Conservation (phyloP, 2,888 invertebrate genomes). For the Lycocerus yunnanus region DNA sequence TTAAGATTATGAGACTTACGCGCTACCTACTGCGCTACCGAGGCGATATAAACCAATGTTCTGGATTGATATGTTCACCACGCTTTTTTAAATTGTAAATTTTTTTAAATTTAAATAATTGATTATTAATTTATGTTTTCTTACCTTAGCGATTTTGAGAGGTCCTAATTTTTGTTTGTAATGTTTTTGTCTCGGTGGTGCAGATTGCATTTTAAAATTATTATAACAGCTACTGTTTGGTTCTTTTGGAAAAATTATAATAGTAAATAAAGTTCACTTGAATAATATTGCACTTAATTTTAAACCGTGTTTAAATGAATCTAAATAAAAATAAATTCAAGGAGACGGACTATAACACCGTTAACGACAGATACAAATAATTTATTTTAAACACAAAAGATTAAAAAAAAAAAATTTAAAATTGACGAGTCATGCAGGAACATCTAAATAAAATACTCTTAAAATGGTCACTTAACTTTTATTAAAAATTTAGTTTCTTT, state of each 20-base stretch:
- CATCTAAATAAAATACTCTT: background rate
- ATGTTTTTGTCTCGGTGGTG: slow-evolving; percentile 30
- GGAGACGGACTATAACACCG: slow-evolving; percentile 7
- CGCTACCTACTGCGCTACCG: slow-evolving; percentile 88
- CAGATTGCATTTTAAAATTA: slow-evolving; percentile 26
- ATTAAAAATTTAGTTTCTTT: slow-evolving; percentile 4
- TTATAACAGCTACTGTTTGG: background rate
- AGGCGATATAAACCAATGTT: slow-evolving; percentile 57
- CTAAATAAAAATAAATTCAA: slow-evolving; percentile 21
- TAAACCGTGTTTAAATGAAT: slow-evolving; percentile 15
- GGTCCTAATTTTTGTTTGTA: slow-evolving; percentile 9
- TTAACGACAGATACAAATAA: slow-evolving; percentile 14
- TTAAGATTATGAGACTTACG: slow-evolving; percentile 92
- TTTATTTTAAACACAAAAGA: background rate
- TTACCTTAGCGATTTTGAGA: slow-evolving; percentile 10
- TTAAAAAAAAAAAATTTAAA: slow-evolving; percentile 4
- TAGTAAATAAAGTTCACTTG: background rate
- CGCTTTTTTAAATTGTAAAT: background rate
- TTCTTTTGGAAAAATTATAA: background rate
- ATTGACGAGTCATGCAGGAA: background rate
- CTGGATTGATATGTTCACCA: background rate
- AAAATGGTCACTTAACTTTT: background rate
- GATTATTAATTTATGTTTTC: background rate
- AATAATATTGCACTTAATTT: slow-evolving; percentile 17
- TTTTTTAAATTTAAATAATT: background rate